A percentile compares a stretch with the other conserved stretches of the same genome.
Evolutionary conservation across 2,797 vertebrate genomes (phyloP).

Genomic region (Karalla daura): DNA sequence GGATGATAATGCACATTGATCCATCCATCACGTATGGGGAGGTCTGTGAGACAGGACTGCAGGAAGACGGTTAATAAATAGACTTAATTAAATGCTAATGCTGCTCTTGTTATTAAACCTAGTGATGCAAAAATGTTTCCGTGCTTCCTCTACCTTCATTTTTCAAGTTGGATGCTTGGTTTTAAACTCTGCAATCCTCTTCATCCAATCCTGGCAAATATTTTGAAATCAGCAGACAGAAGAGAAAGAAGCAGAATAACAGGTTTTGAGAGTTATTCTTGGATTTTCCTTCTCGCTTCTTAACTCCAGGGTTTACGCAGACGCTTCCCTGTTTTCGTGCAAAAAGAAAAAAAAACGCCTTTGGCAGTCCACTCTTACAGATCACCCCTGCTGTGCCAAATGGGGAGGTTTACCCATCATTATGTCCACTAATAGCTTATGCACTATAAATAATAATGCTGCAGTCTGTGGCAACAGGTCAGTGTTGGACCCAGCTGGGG

Average conservation of each 20-base stretch:
- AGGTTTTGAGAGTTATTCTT: too few relatives aligned
- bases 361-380: neutral
- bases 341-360: too few relatives aligned
- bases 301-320: too few relatives aligned
- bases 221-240: neutral
- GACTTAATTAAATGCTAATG: slow-evolving; percentile 11
- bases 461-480: slow-evolving; percentile 6
- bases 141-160: too few relatives aligned
- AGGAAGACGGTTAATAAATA: neutral
- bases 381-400: slow-evolving; percentile 5
- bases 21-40: too few relatives aligned
- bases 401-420: slow-evolving; percentile 12
- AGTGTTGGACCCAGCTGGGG: slow-evolving; percentile 1
- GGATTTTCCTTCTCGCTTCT: too few relatives aligned
- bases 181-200: neutral
- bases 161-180: neutral
- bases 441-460: neutral
- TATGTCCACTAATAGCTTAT: slow-evolving; percentile 1
- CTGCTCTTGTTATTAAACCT: neutral
- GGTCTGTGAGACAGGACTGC: too few relatives aligned
- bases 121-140: slow-evolving; percentile 6
- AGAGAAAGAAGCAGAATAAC: neutral
- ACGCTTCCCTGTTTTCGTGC: too few relatives aligned
- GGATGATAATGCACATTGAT: too few relatives aligned
- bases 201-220: neutral